These are phyloP conservation scores for Spinus pinus DNA, from an alignment of 2,797 vertebrate genomes.

Conservation along the genomic window DNA sequence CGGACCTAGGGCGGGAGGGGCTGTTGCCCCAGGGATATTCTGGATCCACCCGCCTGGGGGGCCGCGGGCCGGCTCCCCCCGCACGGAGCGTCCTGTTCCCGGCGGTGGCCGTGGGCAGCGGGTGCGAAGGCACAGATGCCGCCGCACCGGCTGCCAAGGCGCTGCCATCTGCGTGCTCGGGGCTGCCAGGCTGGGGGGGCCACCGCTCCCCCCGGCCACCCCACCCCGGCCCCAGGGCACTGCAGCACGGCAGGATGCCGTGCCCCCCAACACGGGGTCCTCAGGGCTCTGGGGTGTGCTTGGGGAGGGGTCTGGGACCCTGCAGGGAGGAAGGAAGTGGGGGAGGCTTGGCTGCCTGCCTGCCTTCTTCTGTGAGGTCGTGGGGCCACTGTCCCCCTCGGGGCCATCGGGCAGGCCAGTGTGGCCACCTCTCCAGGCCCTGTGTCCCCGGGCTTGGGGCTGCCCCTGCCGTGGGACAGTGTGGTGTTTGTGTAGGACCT, in stretches of 20 bases:
- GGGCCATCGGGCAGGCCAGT: background rate
- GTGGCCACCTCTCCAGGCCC: background rate
- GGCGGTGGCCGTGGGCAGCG: slow-evolving; percentile 36
- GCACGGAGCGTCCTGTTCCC: slow-evolving; percentile 25
- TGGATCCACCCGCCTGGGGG: accelerated
- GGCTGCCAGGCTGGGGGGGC: slow-evolving; percentile 35
- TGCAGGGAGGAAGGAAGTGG: background rate
- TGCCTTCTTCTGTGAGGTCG: background rate
- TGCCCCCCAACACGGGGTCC: accelerated
- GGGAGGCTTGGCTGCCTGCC: background rate
- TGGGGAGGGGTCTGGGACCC: background rate
- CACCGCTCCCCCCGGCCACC: background rate
- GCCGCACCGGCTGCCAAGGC: slow-evolving; percentile 32
- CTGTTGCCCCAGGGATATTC: background rate
- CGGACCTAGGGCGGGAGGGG: background rate
- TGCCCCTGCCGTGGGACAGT: accelerated
- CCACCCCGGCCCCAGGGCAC: background rate
- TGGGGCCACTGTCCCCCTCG: background rate
- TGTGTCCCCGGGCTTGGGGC: background rate
- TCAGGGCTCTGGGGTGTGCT: background rate
- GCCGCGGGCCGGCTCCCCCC: background rate
- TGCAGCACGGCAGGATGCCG: background rate
- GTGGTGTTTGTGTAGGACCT: background rate
- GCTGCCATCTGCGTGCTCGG: slow-evolving; percentile 40
- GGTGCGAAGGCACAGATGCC: slow-evolving; percentile 38